phyloP scores from a whole-genome alignment of 2,888 invertebrate genomes.

The Acrocyrtus sp. region DNA sequence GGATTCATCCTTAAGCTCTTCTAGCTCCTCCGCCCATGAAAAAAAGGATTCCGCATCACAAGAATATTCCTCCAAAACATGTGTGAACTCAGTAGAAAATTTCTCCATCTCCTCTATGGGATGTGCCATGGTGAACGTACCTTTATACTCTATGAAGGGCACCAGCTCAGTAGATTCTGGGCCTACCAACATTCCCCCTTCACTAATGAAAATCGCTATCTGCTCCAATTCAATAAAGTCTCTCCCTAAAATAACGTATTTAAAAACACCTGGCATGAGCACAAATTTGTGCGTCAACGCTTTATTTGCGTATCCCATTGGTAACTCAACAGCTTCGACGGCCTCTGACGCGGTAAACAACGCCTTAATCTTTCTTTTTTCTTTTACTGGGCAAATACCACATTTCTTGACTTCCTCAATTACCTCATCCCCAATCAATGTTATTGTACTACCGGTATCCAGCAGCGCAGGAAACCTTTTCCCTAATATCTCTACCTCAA shows the following conservation, averaged over 20 bases:
- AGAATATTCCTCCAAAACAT: not conserved
- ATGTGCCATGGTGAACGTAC: not conserved
- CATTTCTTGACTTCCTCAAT: not conserved
- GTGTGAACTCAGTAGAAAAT: not conserved
- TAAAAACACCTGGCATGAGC: not conserved
- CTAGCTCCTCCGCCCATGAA: not conserved
- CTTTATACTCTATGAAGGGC: not conserved
- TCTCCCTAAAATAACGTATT: slow-evolving; percentile 12
- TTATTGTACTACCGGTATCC: slow-evolving; percentile 1
- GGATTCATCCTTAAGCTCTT: not conserved
- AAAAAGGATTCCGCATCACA: not conserved
- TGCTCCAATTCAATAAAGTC: not conserved
- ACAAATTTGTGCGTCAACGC: slow-evolving; percentile 2
- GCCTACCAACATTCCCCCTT: not conserved
- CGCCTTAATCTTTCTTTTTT: not conserved
- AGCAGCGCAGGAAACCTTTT: slow-evolving; percentile 3
- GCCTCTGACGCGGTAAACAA: not conserved
- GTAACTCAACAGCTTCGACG: not conserved
- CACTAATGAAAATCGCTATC: not conserved
- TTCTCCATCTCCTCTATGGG: not conserved
- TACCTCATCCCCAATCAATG: slow-evolving; percentile 11
- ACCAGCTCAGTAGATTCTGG: not conserved
- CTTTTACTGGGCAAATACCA: not conserved
- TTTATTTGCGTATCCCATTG: not conserved
- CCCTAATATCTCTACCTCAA: not conserved